These are phyloP conservation scores for Dicycla oo DNA, from an alignment of 2,888 invertebrate genomes.

Conservation along the genomic window DNA sequence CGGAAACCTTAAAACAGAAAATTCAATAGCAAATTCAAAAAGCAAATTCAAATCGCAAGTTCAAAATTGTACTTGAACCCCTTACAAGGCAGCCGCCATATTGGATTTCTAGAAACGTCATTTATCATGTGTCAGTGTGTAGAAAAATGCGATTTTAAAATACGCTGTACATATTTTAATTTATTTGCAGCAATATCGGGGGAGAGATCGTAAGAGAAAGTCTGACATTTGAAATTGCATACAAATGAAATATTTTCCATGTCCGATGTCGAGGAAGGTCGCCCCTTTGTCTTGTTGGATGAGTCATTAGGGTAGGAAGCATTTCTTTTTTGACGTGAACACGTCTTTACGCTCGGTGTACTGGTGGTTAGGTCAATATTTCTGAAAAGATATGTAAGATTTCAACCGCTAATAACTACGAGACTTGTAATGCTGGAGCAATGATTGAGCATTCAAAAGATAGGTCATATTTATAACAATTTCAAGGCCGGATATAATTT, in stretches of 20 bases:
- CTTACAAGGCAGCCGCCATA: constrained; percentile 36
- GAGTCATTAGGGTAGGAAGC: constrained; percentile 27
- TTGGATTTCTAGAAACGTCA: constrained; percentile 51
- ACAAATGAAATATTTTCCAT: constrained; percentile 52
- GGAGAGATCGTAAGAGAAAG: constrained; percentile 40
- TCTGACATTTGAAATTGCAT: constrained; percentile 50
- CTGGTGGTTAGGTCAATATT: too few relatives aligned
- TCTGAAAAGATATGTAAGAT: too few relatives aligned
- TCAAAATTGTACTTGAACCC: constrained; percentile 24
- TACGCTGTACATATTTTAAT: constrained; percentile 54
- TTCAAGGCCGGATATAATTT: too few relatives aligned
- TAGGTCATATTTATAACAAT: too few relatives aligned
- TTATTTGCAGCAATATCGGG: constrained; percentile 43
- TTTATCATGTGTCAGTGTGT: constrained; percentile 51
- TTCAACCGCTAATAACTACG: too few relatives aligned
- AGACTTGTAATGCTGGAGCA: too few relatives aligned
- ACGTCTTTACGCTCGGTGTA: too few relatives aligned
- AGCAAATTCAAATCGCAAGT: too few relatives aligned
- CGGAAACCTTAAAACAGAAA: background rate
- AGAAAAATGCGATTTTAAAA: constrained; percentile 52
- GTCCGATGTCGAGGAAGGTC: constrained; percentile 3
- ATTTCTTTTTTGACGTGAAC: too few relatives aligned
- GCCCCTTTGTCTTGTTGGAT: constrained; percentile 15
- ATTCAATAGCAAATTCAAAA: background rate
- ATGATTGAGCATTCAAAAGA: too few relatives aligned